Evolutionary conservation across 2,888 invertebrate genomes (phyloP), one percentile per base, ranked within the genome.

Genomic region (Bombylius major): DNA sequence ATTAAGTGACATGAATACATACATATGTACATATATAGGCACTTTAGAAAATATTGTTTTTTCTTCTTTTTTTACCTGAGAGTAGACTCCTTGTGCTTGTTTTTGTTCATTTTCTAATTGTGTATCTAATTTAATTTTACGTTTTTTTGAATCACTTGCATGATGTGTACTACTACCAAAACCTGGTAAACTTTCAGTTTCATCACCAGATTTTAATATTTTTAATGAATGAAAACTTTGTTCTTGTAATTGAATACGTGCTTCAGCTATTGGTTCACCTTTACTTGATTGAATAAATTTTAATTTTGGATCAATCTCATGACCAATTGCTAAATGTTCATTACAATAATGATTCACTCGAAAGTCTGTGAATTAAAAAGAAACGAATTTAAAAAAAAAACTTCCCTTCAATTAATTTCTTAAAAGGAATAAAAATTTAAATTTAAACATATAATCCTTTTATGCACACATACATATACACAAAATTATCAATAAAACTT

Each of bases 321-420:
- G 70, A 1, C 76, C 73, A 39, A 66, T 69, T 3, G 63, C 63
- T 49, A 80, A 72, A 59, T 79, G 77, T 5, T 78, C 75, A 62
- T 78, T 79, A 67, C 81, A 81, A 65, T 77, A 80, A 65, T 77
- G 79, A 31, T 78, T 74, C 55, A 80, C 71, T 23, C 77, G 66
- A 8, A 77, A 73, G 60, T 77, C 81, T 81, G 74, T 3, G 72
- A 75, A 36, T 36, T 42, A 12, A 9, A 14, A 33, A 5, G 32
- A 12, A 23, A 23, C 1, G 3, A 1, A 23, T 23, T 23, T 23
- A 23, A 23, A 23, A 23, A 23, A 23, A 23, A 23, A 23, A 23
- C 23, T 6, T 23, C 23, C 23, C 23, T 23, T 23, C 23, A 23
- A 23, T 23, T 23, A 23, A 23, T 23, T 23, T 23, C 23, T 23